A percentile compares a stretch with the other conserved stretches of the same genome.
These are phyloP conservation scores for Akabosia matsudoensis DNA, from an alignment of 1,140 invertebrate genomes.

Conservation along the genomic window DNA sequence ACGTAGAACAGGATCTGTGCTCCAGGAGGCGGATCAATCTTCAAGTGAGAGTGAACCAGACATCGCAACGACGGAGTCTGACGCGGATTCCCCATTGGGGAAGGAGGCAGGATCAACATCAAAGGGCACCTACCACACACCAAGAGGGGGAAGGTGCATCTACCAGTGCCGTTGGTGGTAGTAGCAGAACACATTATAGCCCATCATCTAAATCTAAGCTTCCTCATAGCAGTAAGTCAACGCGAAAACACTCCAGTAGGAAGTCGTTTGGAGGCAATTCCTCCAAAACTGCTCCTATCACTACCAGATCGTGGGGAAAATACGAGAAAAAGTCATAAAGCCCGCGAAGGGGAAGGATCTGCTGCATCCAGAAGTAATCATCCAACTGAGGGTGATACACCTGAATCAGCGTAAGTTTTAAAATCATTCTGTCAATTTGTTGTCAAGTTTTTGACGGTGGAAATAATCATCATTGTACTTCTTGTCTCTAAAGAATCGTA, in stretches of 20 bases:
- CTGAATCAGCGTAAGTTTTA: constrained; percentile 11
- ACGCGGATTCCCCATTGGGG: constrained; percentile 31
- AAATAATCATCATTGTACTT: not conserved
- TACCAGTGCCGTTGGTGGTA: constrained; percentile 8
- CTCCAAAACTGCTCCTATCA: not conserved
- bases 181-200: constrained; percentile 18
- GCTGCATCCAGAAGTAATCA: not conserved
- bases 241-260: not conserved
- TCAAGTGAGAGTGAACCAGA: constrained; percentile 29
- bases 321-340: constrained; percentile 3
- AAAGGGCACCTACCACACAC: constrained; percentile 18
- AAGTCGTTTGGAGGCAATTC: not conserved
- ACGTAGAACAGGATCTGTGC: not conserved
- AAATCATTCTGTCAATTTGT: not conserved
- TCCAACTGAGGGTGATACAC: not conserved
- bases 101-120: constrained; percentile 18
- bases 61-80: constrained; percentile 41
- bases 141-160: constrained; percentile 21
- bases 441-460: not conserved
- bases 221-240: not conserved
- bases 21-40: constrained; percentile 12
- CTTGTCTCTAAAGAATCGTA: constrained; percentile 29
- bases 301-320: not conserved
- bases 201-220: not conserved
- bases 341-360: not conserved